Conservation (phyloP, 2,888 invertebrate genomes). For the Megalurothrips usitatus region DNA sequence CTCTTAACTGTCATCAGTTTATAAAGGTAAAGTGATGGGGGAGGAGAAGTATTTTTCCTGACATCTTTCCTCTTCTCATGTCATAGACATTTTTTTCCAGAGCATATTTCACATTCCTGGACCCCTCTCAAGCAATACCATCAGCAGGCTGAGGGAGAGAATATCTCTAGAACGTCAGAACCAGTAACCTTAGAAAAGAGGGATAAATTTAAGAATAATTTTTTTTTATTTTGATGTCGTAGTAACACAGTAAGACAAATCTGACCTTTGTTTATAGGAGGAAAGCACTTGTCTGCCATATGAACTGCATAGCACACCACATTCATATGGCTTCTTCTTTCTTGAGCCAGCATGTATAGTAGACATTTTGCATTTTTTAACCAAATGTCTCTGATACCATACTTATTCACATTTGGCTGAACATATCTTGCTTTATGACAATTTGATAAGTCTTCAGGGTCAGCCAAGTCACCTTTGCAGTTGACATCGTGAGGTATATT, state of each 20-base stretch:
- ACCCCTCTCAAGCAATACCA: slow-evolving; percentile 63
- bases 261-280: no score
- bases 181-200: not conserved
- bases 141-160: slow-evolving; percentile 59
- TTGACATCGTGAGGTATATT: no score
- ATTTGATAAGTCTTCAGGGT: no score
- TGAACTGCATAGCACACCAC: no score
- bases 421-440: no score
- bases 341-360: not conserved
- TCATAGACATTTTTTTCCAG: slow-evolving; percentile 50
- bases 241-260: no score
- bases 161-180: slow-evolving; percentile 51
- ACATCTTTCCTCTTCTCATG: slow-evolving; percentile 9
- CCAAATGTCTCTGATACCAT: no score
- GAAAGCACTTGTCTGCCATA: no score
- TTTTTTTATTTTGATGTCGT: no score
- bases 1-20: slow-evolving; percentile 82
- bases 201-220: no score
- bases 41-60: slow-evolving; percentile 23
- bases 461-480: no score
- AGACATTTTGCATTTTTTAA: not conserved
- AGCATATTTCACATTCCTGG: slow-evolving; percentile 78
- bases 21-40: slow-evolving; percentile 60
- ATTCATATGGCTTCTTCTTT: not conserved
- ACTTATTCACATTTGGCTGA: no score